Evolutionary conservation across 2,888 invertebrate species (phyloP).

Genomic region (Ophion ellenae): DNA sequence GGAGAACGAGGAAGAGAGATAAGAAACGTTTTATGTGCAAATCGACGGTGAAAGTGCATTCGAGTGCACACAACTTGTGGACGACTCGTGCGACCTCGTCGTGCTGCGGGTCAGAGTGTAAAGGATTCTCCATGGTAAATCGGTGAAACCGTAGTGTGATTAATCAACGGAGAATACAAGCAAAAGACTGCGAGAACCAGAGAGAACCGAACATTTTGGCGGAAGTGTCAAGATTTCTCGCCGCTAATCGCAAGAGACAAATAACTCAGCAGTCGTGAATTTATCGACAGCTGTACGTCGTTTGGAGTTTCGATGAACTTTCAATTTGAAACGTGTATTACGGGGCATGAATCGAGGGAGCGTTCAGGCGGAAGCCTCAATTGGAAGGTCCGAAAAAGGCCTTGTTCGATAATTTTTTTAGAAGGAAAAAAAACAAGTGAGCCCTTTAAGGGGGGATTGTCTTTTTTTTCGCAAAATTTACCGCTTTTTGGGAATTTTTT

Average conservation of each 20-base stretch:
- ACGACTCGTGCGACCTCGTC: constrained; percentile 44
- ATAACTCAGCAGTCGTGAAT: constrained; percentile 1
- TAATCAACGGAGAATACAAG: constrained; percentile 41
- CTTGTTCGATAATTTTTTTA: too few relatives aligned
- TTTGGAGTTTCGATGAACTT: neutral
- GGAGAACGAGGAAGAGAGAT: constrained; percentile 4
- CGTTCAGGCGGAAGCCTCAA: neutral
- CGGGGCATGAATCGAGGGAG: neutral
- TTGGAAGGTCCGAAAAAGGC: too few relatives aligned
- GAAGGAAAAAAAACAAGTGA: too few relatives aligned
- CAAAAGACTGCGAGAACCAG: neutral
- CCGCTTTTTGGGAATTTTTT: too few relatives aligned
- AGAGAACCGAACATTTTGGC: constrained; percentile 15
- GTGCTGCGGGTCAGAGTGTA: constrained; percentile 59
- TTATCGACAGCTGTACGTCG: neutral
- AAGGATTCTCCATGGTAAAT: constrained; percentile 54
- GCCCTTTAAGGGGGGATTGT: too few relatives aligned
- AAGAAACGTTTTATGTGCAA: constrained; percentile 39
- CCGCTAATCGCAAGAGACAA: neutral
- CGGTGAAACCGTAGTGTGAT: constrained; percentile 55
- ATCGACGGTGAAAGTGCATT: constrained; percentile 63
- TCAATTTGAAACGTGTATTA: neutral
- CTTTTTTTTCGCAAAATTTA: too few relatives aligned
- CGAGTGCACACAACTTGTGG: constrained; percentile 21
- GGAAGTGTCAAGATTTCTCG: constrained; percentile 24